Evolutionary conservation across 2,797 vertebrate genomes (phyloP), one percentile per base, ranked within the genome.

Genomic region (Rhyacichthys aspro): DNA sequence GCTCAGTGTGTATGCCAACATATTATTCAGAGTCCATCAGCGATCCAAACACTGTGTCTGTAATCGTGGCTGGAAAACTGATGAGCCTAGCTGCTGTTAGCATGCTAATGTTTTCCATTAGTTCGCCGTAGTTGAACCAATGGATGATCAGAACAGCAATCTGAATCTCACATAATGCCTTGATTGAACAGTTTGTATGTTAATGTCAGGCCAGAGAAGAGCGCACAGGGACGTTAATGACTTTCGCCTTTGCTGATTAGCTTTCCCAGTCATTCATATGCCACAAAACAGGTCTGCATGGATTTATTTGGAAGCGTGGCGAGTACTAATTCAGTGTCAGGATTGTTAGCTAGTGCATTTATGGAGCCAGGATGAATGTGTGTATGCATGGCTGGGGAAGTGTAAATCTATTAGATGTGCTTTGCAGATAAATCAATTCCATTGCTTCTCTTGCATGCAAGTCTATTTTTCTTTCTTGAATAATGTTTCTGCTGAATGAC

Each of bases 131-230:
- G 83, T 79, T 74, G 83, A 82, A 70, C 86, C 72, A 55, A 81
- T 73, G 80, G 83, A 61, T 81, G 82, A 91, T 84, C 84, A 87
- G 68, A 83, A 79, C 78, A 60, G 81, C 81, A 76, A 85, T 87
- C 79, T 79, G 79, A 84, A 76, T 78, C 62, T 75, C 76, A 65
- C 80, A 76, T 82, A 88, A 87, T 81, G 71, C 62, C 41, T 64
- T 82, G 80, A 90, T 84, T 89, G 88, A 86, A 82, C 83, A 88
- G 82, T 89, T 85, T 87, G 68, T 84, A 86, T 78, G 88, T 86
- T 87, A 86, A 85, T 89, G 84, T 76, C 78, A 64, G 73, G 50
- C 72, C 63, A 71, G 82, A 86, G 72, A 72, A 56, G 69, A 70
- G 75, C 68, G 74, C 63, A 57, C 61, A 50, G 78, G 59, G 83